Base-by-base conservation (phyloP, 2,113 vertebrate species). In the Terrapene triunguis region DNA sequence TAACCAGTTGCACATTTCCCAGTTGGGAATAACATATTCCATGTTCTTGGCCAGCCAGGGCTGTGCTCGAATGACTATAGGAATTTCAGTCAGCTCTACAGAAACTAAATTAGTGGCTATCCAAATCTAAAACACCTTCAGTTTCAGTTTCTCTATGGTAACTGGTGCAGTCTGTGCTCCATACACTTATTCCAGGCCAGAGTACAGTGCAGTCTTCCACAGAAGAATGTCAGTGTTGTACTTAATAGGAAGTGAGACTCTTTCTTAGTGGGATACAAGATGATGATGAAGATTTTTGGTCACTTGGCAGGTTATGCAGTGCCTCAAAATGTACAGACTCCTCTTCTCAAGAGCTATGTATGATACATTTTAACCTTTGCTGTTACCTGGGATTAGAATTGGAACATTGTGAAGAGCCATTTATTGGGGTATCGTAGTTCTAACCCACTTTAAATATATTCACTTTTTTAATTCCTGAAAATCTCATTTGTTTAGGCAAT, bases 1-100 rank as follows among this genome's bases (percentile, higher is more conserved):
- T 91, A 96, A 91, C 94, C 94, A 96, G 89, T 93, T 96, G 94
- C 87, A 84, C 96, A 96, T 97, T 97, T 92, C 95, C 87, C 85
- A 92, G 89, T 91, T 65, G 92, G 85, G 94, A 95, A 91, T 96
- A 96, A 93, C 96, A 79, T 96, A 93, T 97, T 97, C 82, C 93
- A 13, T 96, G 89, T 92, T 29, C 93, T 97, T 96, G 74, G 95
- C 87, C 79, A 79, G 95, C 87, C 79, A 81, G 54, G 47, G 9
- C 57, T 91, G n/a, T 87, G 89, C 88, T 87, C 83, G 59, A 88
- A 85, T 91, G 95, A 78, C n/a, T 84, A 4, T 80, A 82, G 47
- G 8, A 22, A 80, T 93, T 84, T 19, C 8, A 80, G 42, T 89
- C n/a, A 10, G 12, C 62, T 89, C n/a, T 85, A 51, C 88, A 88